A percentile compares a stretch with the other conserved stretches of the same genome.
Evolutionary conservation across 2,113 vertebrate species (phyloP).

Genomic region (Colossoma macropomum): DNA sequence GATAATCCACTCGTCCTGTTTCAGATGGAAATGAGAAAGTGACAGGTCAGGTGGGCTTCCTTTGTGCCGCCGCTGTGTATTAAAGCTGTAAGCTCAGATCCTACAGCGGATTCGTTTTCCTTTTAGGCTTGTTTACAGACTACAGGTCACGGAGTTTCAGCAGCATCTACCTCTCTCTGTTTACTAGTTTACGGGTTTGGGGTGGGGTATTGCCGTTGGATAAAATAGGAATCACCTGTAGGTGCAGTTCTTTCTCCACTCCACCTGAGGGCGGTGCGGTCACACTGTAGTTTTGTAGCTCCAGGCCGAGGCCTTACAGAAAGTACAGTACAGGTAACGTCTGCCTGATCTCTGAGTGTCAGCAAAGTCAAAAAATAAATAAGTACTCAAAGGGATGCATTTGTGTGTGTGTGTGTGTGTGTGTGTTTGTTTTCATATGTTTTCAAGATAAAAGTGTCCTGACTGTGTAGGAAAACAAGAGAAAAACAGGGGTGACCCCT

Average conservation of each 20-base stretch:
- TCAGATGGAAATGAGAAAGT: not conserved
- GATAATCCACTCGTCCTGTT: not conserved
- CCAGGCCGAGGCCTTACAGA: not conserved
- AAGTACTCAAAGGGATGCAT: not conserved
- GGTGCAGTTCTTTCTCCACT: slow-evolving; percentile 44
- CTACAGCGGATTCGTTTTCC: not conserved
- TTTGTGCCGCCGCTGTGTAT: slow-evolving; percentile 20
- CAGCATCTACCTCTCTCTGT: not conserved
- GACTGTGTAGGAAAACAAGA: no score
- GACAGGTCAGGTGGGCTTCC: not conserved
- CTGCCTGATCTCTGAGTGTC: not conserved
- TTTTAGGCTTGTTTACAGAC: not conserved
- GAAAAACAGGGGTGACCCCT: no score
- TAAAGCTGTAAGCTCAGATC: slow-evolving; percentile 25
- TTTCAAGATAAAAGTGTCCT: no score
- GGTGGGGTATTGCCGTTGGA: not conserved
- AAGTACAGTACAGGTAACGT: not conserved
- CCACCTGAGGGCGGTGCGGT: slow-evolving; percentile 39
- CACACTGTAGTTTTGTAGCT: slow-evolving; percentile 2
- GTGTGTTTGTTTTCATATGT: not conserved
- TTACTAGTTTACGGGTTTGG: not conserved
- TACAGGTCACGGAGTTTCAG: slow-evolving; percentile 8
- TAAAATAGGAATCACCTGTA: not conserved
- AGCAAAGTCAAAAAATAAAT: not conserved
- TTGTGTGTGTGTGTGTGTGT: not conserved